Percentiles rank a stretch among this genome's conserved stretches.
Conservation (phyloP, 2,888 invertebrate species). For the Torymus texanus region DNA sequence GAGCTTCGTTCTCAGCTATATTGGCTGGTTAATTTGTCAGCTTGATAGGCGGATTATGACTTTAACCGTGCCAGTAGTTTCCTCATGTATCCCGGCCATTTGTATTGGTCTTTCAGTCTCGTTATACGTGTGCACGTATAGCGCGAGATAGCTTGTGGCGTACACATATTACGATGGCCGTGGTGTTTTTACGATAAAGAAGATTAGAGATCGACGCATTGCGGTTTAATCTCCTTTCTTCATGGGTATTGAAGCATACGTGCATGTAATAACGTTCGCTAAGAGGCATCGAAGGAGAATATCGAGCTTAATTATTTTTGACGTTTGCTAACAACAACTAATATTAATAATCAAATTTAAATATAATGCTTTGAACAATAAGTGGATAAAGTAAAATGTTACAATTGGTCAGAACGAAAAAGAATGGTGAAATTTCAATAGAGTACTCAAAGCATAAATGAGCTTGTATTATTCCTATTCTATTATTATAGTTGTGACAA, state of each 20-base stretch:
- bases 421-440: no score
- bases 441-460: background rate
- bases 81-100: background rate
- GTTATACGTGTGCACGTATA: background rate
- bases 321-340: no score
- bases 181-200: constrained; percentile 13
- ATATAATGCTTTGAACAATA: no score
- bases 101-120: constrained; percentile 21
- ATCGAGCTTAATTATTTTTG: no score
- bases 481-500: no score
- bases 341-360: no score
- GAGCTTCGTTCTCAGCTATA: constrained; percentile 7
- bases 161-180: no score
- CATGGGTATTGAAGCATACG: background rate
- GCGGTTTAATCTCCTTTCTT: constrained; percentile 15
- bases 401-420: no score
- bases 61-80: background rate
- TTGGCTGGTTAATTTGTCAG: constrained; percentile 12
- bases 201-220: constrained; percentile 22
- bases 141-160: background rate
- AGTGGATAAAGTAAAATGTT: no score
- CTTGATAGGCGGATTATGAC: constrained; percentile 28
- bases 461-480: background rate
- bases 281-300: background rate
- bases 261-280: background rate